Conservation (phyloP, 2,888 invertebrate species). For the Congeria kusceri region DNA sequence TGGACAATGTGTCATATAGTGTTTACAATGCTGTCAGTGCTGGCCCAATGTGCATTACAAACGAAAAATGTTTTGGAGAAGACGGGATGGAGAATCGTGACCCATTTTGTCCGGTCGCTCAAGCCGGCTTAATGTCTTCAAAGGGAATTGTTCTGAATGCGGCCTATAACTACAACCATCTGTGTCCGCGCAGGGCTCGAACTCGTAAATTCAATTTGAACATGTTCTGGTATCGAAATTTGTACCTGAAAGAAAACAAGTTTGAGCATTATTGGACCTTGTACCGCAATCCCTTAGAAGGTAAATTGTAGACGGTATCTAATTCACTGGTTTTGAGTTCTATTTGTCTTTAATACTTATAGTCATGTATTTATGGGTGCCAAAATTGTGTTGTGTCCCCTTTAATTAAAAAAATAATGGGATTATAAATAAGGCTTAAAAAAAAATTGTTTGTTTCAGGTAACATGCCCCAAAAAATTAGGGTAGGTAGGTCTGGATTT, state of each 20-base stretch:
- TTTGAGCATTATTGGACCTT: slow-evolving; percentile 79
- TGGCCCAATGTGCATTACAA: neutral
- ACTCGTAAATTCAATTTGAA: slow-evolving; percentile 78
- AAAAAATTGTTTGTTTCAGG: no score
- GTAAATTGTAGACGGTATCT: slow-evolving; percentile 53
- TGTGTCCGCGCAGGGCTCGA: slow-evolving; percentile 57
- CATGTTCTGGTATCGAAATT: slow-evolving; percentile 77
- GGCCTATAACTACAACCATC: slow-evolving; percentile 59
- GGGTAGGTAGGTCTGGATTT: no score
- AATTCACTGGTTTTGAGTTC: neutral
- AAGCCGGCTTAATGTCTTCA: slow-evolving; percentile 59
- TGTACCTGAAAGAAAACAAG: slow-evolving; percentile 75
- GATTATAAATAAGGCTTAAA: no score
- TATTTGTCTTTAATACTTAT: no score
- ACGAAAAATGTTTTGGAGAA: neutral
- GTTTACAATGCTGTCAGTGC: neutral
- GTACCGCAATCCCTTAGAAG: slow-evolving; percentile 80
- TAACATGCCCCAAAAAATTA: no score
- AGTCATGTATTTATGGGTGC: no score
- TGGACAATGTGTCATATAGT: slow-evolving; percentile 8
- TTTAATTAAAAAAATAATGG: no score
- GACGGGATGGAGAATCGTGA: slow-evolving; percentile 3
- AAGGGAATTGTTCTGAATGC: slow-evolving; percentile 34
- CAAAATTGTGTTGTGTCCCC: no score
- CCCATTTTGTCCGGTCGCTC: slow-evolving; percentile 6